These are phyloP conservation scores for Leptodactylus fuscus DNA, from an alignment of 2,113 vertebrate genomes.

Conservation along the genomic window DNA sequence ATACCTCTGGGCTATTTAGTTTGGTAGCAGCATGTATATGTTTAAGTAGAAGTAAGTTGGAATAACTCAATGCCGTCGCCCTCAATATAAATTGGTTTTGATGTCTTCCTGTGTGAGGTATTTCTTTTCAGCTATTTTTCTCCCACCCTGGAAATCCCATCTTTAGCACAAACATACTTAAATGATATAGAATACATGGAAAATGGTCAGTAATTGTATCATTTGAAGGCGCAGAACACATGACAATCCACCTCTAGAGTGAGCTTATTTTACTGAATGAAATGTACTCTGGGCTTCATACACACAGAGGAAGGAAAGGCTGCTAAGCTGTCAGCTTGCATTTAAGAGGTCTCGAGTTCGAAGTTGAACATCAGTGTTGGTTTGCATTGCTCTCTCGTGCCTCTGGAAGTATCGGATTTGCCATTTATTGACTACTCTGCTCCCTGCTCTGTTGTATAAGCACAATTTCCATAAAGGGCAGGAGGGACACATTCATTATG, in stretches of 20 bases:
- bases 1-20: background rate
- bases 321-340: slow-evolving; percentile 66
- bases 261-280: slow-evolving; percentile 62
- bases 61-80: slow-evolving; percentile 56
- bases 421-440: slow-evolving; percentile 70
- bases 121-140: slow-evolving; percentile 43
- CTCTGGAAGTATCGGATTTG: slow-evolving; percentile 72
- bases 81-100: background rate
- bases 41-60: slow-evolving; percentile 54
- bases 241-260: slow-evolving; percentile 61
- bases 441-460: slow-evolving; percentile 71
- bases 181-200: slow-evolving; percentile 57
- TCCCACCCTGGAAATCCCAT: slow-evolving; percentile 59
- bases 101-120: slow-evolving; percentile 51
- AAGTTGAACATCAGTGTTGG: slow-evolving; percentile 67
- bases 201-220: slow-evolving; percentile 62
- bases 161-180: slow-evolving; percentile 57
- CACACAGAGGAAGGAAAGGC: slow-evolving; percentile 62
- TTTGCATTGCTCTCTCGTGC: slow-evolving; percentile 68
- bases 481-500: slow-evolving; percentile 67
- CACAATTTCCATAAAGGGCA: slow-evolving; percentile 71
- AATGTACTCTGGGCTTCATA: slow-evolving; percentile 58
- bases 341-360: slow-evolving; percentile 67
- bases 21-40: background rate
- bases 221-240: slow-evolving; percentile 59